Conservation (phyloP, 2,888 invertebrate genomes). For the Agrilus cyanescens region DNA sequence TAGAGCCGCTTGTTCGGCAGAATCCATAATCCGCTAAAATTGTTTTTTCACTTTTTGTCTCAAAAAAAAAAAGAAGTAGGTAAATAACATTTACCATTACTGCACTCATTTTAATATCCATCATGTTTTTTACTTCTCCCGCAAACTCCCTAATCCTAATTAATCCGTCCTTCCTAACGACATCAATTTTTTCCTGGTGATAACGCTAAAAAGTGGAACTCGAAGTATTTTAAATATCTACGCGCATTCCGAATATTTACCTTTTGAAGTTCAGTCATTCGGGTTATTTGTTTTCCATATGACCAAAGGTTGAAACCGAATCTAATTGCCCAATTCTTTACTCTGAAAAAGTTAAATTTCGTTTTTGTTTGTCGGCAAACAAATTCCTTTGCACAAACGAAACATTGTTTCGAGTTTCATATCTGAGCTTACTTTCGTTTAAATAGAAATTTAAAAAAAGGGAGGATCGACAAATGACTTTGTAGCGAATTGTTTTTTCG, state of each 20-base stretch:
- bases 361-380: background rate
- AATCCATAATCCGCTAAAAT: conserved; percentile 78
- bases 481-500: no score
- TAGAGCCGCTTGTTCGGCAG: conserved; percentile 77
- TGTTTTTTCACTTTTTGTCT: background rate
- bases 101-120: conserved; percentile 85
- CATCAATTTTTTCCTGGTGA: conserved; percentile 63
- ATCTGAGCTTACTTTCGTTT: no score
- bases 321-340: conserved; percentile 84
- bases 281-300: conserved; percentile 75
- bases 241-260: conserved; percentile 44
- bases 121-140: conserved; percentile 82
- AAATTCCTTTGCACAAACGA: background rate
- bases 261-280: conserved; percentile 78
- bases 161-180: conserved; percentile 73
- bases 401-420: background rate
- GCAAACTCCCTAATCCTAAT: conserved; percentile 78
- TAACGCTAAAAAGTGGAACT: conserved; percentile 53
- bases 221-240: background rate
- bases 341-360: conserved; percentile 50
- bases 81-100: conserved; percentile 61
- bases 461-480: no score
- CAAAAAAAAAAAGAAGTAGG: background rate
- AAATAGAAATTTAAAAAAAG: no score
- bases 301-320: conserved; percentile 86